These are phyloP conservation scores for Heliothis virescens DNA, from an alignment of 1,140 invertebrate genomes.

Conservation along the genomic window DNA sequence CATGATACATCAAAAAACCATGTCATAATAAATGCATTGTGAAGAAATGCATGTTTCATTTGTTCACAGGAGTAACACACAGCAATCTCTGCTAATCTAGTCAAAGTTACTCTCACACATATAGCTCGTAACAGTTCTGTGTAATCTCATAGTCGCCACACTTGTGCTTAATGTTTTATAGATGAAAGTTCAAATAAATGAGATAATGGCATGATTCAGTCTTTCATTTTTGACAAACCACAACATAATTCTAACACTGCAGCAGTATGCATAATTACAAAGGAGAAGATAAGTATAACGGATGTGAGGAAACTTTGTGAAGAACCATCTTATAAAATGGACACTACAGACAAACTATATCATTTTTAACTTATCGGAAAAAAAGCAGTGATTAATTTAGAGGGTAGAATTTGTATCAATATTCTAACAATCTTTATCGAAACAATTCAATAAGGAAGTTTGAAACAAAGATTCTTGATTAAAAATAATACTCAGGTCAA, in stretches of 20 bases:
- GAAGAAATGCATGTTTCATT: constrained; percentile 42
- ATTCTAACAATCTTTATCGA: too few species aligned
- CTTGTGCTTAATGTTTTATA: constrained; percentile 73
- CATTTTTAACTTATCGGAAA: background rate
- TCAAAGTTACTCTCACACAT: constrained; percentile 73
- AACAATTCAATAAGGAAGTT: too few species aligned
- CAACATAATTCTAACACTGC: constrained; percentile 36
- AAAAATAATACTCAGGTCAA: too few species aligned
- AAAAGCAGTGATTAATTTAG: too few species aligned
- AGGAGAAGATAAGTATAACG: background rate
- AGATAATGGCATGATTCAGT: constrained; percentile 80
- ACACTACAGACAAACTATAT: background rate
- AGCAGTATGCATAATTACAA: background rate
- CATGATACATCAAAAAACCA: constrained; percentile 40
- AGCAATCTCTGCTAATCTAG: constrained; percentile 74
- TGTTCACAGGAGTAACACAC: constrained; percentile 61
- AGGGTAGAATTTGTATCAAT: too few species aligned
- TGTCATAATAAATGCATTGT: constrained; percentile 54
- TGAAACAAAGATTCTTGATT: too few species aligned
- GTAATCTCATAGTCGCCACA: constrained; percentile 63
- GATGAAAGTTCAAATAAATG: constrained; percentile 75
- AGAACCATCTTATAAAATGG: background rate
- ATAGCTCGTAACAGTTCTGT: constrained; percentile 53
- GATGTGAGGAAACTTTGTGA: background rate
- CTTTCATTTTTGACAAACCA: constrained; percentile 72